Percentiles rank a stretch among this genome's conserved stretches.
Evolutionary conservation across 2,113 vertebrate species (phyloP).

Genomic region (Micronisus gabar): DNA sequence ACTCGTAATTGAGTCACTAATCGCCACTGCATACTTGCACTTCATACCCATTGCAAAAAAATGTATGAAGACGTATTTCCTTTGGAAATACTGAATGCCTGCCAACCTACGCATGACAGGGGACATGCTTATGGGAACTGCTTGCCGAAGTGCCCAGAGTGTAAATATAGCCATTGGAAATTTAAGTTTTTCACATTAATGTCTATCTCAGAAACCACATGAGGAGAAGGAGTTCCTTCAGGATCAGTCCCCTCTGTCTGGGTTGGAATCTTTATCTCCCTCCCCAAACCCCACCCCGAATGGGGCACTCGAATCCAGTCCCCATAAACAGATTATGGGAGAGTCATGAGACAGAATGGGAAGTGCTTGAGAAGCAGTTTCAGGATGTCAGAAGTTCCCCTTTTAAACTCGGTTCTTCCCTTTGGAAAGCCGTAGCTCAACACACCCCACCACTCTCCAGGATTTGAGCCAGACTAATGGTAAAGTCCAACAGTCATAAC

Average conservation of each 20-base stretch:
- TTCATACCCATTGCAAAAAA: neutral
- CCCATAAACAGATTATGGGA: neutral
- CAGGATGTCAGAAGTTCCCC: neutral
- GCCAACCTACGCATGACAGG: neutral
- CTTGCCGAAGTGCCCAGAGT: neutral
- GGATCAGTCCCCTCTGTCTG: neutral
- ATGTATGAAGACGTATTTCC: rapidly evolving
- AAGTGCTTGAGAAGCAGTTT: neutral
- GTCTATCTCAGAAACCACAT: neutral
- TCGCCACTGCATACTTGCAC: too few species aligned
- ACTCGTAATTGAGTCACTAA: rapidly evolving
- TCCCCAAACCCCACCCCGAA: rapidly evolving
- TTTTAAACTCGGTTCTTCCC: neutral
- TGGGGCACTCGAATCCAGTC: neutral
- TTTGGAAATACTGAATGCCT: neutral
- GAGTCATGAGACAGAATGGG: neutral
- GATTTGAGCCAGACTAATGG: neutral
- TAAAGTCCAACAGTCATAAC: neutral
- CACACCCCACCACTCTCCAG: neutral
- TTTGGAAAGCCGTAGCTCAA: neutral
- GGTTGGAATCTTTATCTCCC: neutral
- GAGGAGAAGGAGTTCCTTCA: neutral
- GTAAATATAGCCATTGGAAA: neutral
- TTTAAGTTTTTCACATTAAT: neutral
- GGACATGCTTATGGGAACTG: neutral